Conservation (phyloP, 2,888 invertebrate genomes). For the Tridacna crocea region DNA sequence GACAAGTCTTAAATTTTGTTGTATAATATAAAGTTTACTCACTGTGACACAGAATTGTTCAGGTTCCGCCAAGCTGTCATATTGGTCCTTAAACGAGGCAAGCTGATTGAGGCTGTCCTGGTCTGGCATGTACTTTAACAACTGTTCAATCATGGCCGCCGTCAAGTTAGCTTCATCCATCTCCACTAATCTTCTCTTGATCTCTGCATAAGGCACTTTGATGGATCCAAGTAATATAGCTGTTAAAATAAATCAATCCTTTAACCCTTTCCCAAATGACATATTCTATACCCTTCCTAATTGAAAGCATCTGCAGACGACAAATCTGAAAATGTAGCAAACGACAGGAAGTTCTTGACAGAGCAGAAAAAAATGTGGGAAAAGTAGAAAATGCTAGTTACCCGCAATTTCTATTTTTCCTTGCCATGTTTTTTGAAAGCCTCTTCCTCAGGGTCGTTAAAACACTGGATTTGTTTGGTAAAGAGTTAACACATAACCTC, state of each 20-base stretch:
- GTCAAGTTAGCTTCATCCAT: constrained; percentile 94
- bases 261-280: neutral
- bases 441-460: too few species aligned
- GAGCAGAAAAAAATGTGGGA: too few species aligned
- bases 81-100: constrained; percentile 91
- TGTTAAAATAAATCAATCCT: constrained; percentile 57
- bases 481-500: too few species aligned
- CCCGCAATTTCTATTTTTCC: too few species aligned
- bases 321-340: too few species aligned
- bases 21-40: constrained; percentile 51
- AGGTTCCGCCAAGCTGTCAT: constrained; percentile 91
- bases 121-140: constrained; percentile 95
- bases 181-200: constrained; percentile 91
- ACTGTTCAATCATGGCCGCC: constrained; percentile 94
- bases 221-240: constrained; percentile 86
- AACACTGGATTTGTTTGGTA: too few species aligned
- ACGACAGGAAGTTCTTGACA: too few species aligned
- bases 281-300: neutral
- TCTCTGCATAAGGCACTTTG: constrained; percentile 85
- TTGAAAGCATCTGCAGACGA: too few species aligned
- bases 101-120: constrained; percentile 94
- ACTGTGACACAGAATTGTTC: constrained; percentile 97
- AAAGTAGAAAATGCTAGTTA: too few species aligned
- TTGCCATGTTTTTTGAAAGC: too few species aligned
- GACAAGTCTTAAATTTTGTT: neutral